phyloP scores from a whole-genome alignment of 2,888 invertebrate genomes.

The Ochropacha duplaris region DNA sequence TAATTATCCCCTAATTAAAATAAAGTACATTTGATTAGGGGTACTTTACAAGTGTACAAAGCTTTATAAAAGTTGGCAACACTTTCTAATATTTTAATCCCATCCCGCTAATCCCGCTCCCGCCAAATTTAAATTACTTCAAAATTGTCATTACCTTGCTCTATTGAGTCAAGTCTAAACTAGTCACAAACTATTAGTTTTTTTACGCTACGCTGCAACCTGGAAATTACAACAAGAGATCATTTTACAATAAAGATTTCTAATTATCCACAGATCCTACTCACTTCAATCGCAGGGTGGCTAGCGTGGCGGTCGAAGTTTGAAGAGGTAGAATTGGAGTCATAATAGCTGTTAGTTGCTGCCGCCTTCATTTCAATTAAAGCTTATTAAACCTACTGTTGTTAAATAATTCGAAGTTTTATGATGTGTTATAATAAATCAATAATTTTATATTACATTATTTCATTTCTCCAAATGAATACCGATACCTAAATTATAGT shows the following conservation, averaged over 20 bases:
- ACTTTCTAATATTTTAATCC: neutral
- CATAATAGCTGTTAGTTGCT: conserved; percentile 14
- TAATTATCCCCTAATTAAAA: too few species aligned
- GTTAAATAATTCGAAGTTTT: neutral
- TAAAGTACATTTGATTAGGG: too few species aligned
- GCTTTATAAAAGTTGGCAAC: neutral
- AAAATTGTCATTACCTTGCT: too few species aligned
- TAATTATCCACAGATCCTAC: conserved; percentile 17
- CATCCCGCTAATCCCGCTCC: neutral
- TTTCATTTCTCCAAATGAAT: neutral
- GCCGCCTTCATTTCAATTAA: neutral
- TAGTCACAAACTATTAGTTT: too few species aligned
- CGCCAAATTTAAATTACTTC: neutral
- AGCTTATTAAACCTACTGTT: neutral
- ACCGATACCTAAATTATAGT: too few species aligned
- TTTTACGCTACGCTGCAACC: too few species aligned
- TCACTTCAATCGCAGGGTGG: conserved; percentile 60
- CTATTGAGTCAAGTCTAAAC: too few species aligned
- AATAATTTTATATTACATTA: neutral
- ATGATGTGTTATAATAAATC: neutral
- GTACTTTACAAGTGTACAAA: neutral
- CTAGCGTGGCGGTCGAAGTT: conserved; percentile 65
- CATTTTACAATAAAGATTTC: too few species aligned
- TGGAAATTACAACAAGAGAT: too few species aligned
- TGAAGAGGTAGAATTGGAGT: conserved; percentile 67